These are phyloP conservation scores for Labia minor DNA, from an alignment of 2,888 invertebrate genomes.

Conservation along the genomic window DNA sequence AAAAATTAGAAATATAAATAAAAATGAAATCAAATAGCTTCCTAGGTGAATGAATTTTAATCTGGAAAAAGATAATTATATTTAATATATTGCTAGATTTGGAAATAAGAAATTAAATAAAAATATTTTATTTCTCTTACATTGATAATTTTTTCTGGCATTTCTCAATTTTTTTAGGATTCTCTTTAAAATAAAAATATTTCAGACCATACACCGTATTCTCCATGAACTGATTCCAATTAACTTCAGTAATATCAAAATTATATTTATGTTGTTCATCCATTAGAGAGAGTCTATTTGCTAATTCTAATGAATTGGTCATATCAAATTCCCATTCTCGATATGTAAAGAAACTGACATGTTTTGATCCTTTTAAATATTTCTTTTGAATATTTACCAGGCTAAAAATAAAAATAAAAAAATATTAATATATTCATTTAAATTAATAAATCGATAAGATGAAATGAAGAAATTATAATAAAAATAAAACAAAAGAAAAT, in stretches of 20 bases:
- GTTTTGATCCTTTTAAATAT: slow-evolving; percentile 39
- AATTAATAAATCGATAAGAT: neutral
- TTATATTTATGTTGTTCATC: slow-evolving; percentile 36
- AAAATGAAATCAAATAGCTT: too few relatives aligned
- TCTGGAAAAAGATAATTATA: too few relatives aligned
- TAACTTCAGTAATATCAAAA: slow-evolving; percentile 39
- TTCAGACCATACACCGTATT: slow-evolving; percentile 43
- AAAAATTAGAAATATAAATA: too few relatives aligned
- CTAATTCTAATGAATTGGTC: slow-evolving; percentile 33
- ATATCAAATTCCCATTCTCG: slow-evolving; percentile 40
- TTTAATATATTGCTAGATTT: too few relatives aligned
- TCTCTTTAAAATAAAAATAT: slow-evolving; percentile 41
- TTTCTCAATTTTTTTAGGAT: slow-evolving; percentile 27
- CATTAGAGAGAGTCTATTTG: slow-evolving; percentile 30
- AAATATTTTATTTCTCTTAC: too few relatives aligned
- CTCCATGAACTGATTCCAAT: slow-evolving; percentile 43
- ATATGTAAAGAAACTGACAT: slow-evolving; percentile 42
- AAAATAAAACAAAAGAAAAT: too few relatives aligned
- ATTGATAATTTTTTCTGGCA: too few relatives aligned
- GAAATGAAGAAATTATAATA: neutral
- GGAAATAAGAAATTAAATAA: too few relatives aligned
- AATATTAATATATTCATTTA: too few relatives aligned
- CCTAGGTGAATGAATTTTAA: too few relatives aligned
- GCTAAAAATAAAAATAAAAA: slow-evolving; percentile 30
- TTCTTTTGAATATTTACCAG: slow-evolving; percentile 41